These are phyloP conservation scores for Chloroceryle aenea DNA, from an alignment of 2,113 vertebrate genomes.

Conservation along the genomic window DNA sequence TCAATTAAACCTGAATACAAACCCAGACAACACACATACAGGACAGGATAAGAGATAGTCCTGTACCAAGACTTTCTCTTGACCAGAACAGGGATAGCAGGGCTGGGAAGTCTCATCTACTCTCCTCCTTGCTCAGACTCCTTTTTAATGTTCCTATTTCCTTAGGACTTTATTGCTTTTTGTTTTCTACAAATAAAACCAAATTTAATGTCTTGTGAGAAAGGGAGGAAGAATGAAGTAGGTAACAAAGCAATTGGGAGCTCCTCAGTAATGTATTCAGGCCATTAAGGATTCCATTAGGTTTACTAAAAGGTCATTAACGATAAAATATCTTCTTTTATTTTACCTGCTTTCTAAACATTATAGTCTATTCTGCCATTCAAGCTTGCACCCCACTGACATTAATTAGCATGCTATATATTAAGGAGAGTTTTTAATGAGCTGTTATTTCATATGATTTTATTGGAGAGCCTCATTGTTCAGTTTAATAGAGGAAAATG, in stretches of 20 bases:
- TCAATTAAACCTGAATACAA: neutral
- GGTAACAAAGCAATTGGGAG: conserved; percentile 74
- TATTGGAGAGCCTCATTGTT: conserved; percentile 77
- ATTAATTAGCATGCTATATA: conserved; percentile 85
- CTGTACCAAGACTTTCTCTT: neutral
- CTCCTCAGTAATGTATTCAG: conserved; percentile 71
- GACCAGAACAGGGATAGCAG: neutral
- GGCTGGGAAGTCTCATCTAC: neutral
- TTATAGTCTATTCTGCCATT: conserved; percentile 78
- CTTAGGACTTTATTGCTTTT: neutral
- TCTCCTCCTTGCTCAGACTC: neutral
- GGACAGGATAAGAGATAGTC: neutral
- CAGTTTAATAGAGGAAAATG: conserved; percentile 81
- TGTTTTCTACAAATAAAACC: conserved; percentile 37
- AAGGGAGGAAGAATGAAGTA: conserved; percentile 58
- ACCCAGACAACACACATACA: neutral
- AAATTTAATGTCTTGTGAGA: conserved; percentile 34
- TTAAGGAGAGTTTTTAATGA: conserved; percentile 82
- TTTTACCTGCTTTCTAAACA: conserved; percentile 79
- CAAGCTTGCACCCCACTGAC: conserved; percentile 79
- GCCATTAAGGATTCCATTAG: conserved; percentile 81
- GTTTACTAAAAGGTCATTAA: conserved; percentile 80
- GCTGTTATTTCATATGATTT: conserved; percentile 80
- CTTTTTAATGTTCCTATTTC: neutral
- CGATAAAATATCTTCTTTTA: conserved; percentile 78